A percentile compares a stretch with the other conserved stretches of the same genome.
Conservation (phyloP, 2,797 vertebrate species). For the Kryptopterus vitreolus region DNA sequence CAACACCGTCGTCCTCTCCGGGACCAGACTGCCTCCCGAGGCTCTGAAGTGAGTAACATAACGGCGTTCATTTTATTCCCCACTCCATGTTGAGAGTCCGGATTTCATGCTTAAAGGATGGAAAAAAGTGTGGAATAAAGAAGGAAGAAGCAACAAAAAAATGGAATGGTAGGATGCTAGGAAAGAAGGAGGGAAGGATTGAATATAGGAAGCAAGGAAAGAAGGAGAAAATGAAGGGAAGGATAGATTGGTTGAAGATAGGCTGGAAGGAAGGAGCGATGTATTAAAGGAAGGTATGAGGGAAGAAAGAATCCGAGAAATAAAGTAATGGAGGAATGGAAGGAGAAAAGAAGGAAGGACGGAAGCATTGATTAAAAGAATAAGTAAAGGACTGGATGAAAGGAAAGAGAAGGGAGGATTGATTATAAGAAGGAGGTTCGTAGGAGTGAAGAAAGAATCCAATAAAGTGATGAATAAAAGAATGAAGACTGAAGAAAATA, state of each 20-base stretch:
- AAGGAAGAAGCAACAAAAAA: background rate
- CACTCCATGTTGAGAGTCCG: too few species aligned
- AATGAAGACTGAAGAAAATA: background rate
- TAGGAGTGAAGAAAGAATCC: background rate
- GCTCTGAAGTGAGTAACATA: constrained; percentile 88
- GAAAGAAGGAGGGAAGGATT: background rate
- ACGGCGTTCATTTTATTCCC: too few species aligned
- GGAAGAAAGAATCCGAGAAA: background rate
- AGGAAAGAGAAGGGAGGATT: background rate
- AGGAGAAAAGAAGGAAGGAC: background rate
- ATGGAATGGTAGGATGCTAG: too few species aligned
- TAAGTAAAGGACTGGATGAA: too few species aligned
- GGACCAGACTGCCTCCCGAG: constrained; percentile 87
- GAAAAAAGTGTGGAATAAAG: background rate
- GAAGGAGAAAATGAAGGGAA: background rate
- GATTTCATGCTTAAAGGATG: too few species aligned
- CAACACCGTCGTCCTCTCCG: constrained; percentile 85
- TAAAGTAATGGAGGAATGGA: background rate
- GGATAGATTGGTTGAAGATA: background rate
- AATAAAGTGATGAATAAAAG: background rate
- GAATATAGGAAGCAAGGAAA: background rate
- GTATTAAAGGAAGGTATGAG: background rate
- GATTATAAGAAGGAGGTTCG: background rate
- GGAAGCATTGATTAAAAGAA: background rate
- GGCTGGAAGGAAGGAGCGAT: background rate